Percentiles rank a stretch among this genome's conserved stretches.
phyloP scores from a whole-genome alignment of 2,888 invertebrate species.

The Dryococelus australis region DNA sequence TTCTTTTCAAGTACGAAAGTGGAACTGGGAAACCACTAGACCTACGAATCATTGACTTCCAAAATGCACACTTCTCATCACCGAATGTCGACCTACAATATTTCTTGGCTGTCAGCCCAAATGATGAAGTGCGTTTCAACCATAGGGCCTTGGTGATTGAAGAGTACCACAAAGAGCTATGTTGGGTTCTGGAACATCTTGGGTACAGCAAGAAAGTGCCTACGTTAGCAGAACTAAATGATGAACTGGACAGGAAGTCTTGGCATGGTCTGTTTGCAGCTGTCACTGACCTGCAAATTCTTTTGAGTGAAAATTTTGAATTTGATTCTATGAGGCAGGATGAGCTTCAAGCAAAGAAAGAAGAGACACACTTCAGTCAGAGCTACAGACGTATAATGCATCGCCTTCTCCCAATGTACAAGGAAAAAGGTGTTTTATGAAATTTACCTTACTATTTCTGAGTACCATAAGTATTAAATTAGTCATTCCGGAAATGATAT shows the following conservation, averaged over 20 bases:
- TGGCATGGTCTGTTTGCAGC: slow-evolving; percentile 21
- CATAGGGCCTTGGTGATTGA: slow-evolving; percentile 35
- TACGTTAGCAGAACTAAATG: background rate
- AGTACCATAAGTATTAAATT: background rate
- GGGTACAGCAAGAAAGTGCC: background rate
- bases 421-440: slow-evolving; percentile 1
- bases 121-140: slow-evolving; percentile 20
- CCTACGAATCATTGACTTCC: slow-evolving; percentile 43
- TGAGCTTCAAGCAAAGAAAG: background rate
- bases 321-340: slow-evolving; percentile 16
- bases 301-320: slow-evolving; percentile 3
- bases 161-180: slow-evolving; percentile 39
- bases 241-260: background rate
- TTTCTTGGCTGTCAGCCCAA: slow-evolving; percentile 41
- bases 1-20: slow-evolving; percentile 37
- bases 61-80: slow-evolving; percentile 38
- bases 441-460: background rate
- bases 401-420: background rate
- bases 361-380: background rate
- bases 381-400: background rate
- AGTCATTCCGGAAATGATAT: background rate
- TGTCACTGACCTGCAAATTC: slow-evolving; percentile 11
- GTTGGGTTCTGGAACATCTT: background rate
- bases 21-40: slow-evolving; percentile 29
- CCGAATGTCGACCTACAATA: slow-evolving; percentile 42